A percentile compares a stretch with the other conserved stretches of the same genome.
Conservation (phyloP, 2,888 invertebrate genomes). For the Hirtodrosophila histrioides region DNA sequence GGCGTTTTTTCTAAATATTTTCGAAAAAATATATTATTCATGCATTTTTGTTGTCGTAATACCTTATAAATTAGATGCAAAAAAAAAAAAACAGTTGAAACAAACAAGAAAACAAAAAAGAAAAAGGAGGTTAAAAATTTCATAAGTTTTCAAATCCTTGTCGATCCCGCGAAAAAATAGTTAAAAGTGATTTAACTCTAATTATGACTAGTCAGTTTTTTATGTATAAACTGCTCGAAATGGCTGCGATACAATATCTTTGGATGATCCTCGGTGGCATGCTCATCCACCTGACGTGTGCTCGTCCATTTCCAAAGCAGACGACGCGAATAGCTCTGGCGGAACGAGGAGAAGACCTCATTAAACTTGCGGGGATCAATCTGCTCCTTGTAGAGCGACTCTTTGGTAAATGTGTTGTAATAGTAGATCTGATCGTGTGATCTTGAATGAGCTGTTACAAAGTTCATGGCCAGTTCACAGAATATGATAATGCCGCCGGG, state of each 20-base stretch:
- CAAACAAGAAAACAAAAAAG: no score
- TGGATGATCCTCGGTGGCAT: slow-evolving; percentile 59
- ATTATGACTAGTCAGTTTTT: slow-evolving; percentile 45
- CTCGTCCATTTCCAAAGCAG: slow-evolving; percentile 83
- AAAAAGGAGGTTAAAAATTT: no score
- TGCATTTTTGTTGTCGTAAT: no score
- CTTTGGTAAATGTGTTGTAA: slow-evolving; percentile 59
- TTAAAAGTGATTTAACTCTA: neutral
- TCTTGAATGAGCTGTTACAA: slow-evolving; percentile 74
- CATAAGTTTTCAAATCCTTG: no score
- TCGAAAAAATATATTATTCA: no score
- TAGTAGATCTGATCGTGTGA: slow-evolving; percentile 78
- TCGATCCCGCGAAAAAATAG: no score
- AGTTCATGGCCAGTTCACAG: slow-evolving; percentile 77
- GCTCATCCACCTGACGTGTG: slow-evolving; percentile 81
- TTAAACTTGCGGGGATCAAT: slow-evolving; percentile 47
- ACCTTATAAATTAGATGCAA: no score
- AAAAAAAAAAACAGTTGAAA: no score
- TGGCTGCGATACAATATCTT: slow-evolving; percentile 76
- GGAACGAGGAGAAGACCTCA: slow-evolving; percentile 81
- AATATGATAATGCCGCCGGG: slow-evolving; percentile 83
- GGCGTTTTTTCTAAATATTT: no score
- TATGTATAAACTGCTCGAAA: slow-evolving; percentile 65
- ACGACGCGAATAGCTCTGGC: slow-evolving; percentile 76
- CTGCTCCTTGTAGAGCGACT: slow-evolving; percentile 64